Conservation (phyloP, 2,113 vertebrate genomes). For the Sarotherodon lohbergeri region DNA sequence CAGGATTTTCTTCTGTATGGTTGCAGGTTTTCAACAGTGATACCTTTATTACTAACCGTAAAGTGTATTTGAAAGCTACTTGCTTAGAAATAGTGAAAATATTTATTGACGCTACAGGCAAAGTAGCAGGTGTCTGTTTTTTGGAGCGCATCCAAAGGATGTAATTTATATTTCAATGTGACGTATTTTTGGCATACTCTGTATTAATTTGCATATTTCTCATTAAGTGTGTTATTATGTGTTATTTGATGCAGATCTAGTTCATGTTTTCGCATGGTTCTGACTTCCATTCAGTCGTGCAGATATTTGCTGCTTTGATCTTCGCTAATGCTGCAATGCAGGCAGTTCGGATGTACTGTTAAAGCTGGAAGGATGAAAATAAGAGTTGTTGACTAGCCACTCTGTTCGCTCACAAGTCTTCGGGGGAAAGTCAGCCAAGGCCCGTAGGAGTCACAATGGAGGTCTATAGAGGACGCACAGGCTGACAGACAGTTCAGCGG, state of each 20-base stretch:
- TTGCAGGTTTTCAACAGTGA: background rate
- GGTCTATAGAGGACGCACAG: slow-evolving; percentile 24
- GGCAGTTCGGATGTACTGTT: background rate
- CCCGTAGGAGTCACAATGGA: slow-evolving; percentile 29
- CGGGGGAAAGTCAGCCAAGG: background rate
- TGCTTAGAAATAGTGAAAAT: background rate
- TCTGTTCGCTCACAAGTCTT: slow-evolving; percentile 1
- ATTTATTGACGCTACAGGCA: background rate
- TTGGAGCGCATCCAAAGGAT: background rate
- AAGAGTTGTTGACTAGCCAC: slow-evolving; percentile 3
- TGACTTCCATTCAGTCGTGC: too few species aligned
- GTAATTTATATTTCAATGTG: background rate
- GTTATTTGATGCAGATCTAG: background rate
- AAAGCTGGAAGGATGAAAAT: slow-evolving; percentile 18
- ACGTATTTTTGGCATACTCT: background rate
- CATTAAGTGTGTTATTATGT: background rate
- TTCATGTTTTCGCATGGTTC: background rate
- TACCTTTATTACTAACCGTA: background rate
- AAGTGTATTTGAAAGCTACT: background rate
- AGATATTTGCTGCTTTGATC: background rate
- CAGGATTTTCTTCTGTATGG: fast-evolving
- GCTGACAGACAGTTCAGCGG: slow-evolving; percentile 35
- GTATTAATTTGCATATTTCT: background rate
- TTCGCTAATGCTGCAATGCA: background rate
- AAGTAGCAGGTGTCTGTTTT: background rate